Conservation (phyloP, 2,113 vertebrate species). For the Acrocephalus kingi region DNA sequence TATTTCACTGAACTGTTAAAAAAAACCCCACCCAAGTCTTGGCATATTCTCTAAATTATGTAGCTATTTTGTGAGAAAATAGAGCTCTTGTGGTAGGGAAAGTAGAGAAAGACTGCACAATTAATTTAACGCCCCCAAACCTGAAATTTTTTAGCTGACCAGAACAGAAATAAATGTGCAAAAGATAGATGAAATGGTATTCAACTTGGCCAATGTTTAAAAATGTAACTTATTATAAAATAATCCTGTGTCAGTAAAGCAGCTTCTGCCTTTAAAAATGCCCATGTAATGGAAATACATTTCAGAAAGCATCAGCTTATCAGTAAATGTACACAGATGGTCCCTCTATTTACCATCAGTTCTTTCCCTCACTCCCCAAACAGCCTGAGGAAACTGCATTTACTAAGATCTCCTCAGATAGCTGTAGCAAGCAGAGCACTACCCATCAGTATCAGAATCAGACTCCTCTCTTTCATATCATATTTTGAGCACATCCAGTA, state of each 20-base stretch:
- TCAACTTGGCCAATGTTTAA: background rate
- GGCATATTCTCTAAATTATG: background rate
- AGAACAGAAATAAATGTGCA: background rate
- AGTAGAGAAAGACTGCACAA: background rate
- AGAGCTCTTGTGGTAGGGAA: background rate
- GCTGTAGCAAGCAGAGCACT: background rate
- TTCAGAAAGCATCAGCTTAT: background rate
- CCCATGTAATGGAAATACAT: background rate
- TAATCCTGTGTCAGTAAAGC: background rate
- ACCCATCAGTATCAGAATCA: background rate
- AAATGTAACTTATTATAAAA: background rate
- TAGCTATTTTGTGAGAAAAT: background rate
- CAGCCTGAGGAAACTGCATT: constrained; percentile 4
- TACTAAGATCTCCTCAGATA: background rate
- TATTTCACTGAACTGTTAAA: constrained; percentile 11
- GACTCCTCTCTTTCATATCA: constrained; percentile 3
- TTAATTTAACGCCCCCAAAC: background rate
- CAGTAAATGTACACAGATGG: constrained; percentile 22
- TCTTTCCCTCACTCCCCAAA: background rate
- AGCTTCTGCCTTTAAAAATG: background rate
- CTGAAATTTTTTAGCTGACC: background rate
- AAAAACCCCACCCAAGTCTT: background rate
- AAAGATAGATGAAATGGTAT: background rate
- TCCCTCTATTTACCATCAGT: background rate
- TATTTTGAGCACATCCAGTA: constrained; percentile 52